Conservation (phyloP, 2,888 invertebrate genomes). For the Cosmia pyralina region DNA sequence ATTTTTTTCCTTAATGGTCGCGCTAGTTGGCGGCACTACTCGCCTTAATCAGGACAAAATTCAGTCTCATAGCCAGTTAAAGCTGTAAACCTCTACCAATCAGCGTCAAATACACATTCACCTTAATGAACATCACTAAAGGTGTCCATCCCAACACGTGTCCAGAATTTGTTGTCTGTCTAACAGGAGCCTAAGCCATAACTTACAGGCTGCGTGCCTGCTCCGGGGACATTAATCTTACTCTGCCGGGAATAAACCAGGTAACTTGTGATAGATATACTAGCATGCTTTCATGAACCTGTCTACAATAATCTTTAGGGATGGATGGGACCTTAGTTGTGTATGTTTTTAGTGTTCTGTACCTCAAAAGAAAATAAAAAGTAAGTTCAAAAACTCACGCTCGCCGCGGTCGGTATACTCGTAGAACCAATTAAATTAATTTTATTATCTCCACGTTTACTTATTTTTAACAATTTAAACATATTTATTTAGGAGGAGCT, state of each 20-base stretch:
- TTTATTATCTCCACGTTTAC: too few species aligned
- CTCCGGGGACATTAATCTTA: conserved; percentile 13
- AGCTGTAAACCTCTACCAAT: not conserved
- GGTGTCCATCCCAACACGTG: conserved; percentile 1
- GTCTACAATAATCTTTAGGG: conserved; percentile 1
- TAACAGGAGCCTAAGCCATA: conserved; percentile 13
- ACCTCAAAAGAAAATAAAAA: too few species aligned
- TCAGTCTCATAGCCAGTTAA: not conserved
- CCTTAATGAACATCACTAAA: conserved; percentile 10
- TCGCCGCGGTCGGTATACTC: too few species aligned
- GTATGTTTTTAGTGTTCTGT: too few species aligned
- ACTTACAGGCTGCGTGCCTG: not conserved
- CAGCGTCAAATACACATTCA: conserved; percentile 4
- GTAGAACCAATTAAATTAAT: too few species aligned
- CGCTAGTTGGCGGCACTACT: too few species aligned
- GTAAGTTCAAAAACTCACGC: too few species aligned
- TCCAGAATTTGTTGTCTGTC: conserved; percentile 13
- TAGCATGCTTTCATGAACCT: not conserved
- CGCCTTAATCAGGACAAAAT: not conserved
- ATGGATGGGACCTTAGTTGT: not conserved
- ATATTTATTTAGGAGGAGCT: too few species aligned
- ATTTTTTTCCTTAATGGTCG: too few species aligned
- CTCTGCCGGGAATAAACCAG: conserved; percentile 8
- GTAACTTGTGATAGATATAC: conserved; percentile 24
- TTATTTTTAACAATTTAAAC: too few species aligned